A percentile compares a stretch with the other conserved stretches of the same genome.
Conservation (phyloP, 2,888 invertebrate genomes). For the Orthosia gothica region DNA sequence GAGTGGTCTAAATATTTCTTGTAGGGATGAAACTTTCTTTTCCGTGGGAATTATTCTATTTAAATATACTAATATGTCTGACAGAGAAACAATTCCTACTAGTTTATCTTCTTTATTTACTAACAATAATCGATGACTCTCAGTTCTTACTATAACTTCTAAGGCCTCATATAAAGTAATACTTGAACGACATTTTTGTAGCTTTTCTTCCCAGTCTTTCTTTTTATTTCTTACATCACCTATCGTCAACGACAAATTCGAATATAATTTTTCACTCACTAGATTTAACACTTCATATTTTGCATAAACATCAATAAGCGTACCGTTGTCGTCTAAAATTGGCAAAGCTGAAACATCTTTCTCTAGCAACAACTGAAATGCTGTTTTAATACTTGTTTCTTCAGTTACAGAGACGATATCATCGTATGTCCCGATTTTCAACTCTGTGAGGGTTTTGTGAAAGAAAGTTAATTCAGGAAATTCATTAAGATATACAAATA, state of each 20-base stretch:
- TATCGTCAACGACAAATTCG: conserved; percentile 96
- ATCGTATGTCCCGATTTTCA: conserved; percentile 88
- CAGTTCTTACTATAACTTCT: conserved; percentile 98
- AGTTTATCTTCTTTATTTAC: conserved; percentile 89
- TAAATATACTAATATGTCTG: conserved; percentile 90
- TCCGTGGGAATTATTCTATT: conserved; percentile 90
- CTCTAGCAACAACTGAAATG: conserved; percentile 86
- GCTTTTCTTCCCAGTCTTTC: conserved; percentile 98
- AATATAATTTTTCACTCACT: conserved; percentile 98
- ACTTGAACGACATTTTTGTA: conserved; percentile 96
- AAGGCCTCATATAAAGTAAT: conserved; percentile 96
- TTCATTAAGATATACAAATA: conserved; percentile 89
- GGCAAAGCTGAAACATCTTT: conserved; percentile 89
- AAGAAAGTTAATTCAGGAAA: conserved; percentile 90
- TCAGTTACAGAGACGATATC: conserved; percentile 86
- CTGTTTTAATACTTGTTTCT: conserved; percentile 84
- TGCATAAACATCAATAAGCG: conserved; percentile 87
- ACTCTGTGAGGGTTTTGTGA: conserved; percentile 85
- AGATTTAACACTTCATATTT: conserved; percentile 93
- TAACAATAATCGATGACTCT: conserved; percentile 93
- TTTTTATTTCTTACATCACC: conserved; percentile 97
- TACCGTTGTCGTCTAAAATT: conserved; percentile 85
- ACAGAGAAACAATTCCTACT: conserved; percentile 88
- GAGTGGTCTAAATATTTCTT: conserved; percentile 89
- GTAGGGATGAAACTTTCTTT: conserved; percentile 88